phyloP scores from a whole-genome alignment of 2,888 invertebrate genomes.

The Troides aeacus region DNA sequence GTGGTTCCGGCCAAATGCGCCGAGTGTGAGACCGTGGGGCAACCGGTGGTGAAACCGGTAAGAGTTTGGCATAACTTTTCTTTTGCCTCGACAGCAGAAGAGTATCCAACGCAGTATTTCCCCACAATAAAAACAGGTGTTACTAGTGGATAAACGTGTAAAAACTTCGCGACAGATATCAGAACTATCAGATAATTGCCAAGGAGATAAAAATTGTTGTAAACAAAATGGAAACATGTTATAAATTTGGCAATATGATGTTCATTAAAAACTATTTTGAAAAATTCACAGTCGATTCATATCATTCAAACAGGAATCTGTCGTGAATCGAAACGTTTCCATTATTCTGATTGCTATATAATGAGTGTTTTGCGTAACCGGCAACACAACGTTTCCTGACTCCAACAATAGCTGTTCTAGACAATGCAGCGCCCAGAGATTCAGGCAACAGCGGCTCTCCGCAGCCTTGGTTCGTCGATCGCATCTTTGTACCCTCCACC shows the following conservation, averaged over 20 bases:
- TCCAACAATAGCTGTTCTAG: slow-evolving; percentile 50
- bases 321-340: slow-evolving; percentile 7
- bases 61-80: no score
- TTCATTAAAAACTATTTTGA: not conserved
- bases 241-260: not conserved
- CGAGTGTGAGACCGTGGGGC: no score
- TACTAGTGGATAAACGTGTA: no score
- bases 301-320: slow-evolving; percentile 5
- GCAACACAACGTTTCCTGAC: slow-evolving; percentile 44
- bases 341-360: slow-evolving; percentile 21
- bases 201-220: no score
- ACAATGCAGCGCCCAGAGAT: slow-evolving; percentile 54
- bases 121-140: no score
- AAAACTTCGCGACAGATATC: no score
- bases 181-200: no score
- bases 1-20: no score
- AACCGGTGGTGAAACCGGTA: no score
- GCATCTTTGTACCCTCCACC: slow-evolving; percentile 25
- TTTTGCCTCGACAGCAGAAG: no score
- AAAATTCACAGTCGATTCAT: not conserved
- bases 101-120: no score
- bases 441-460: slow-evolving; percentile 48
- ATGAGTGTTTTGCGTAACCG: slow-evolving; percentile 24
- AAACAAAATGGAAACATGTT: not conserved
- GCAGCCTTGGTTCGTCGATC: slow-evolving; percentile 49